A percentile compares a stretch with the other conserved stretches of the same genome.
Conservation (phyloP, 2,113 vertebrate species). For the Monopterus albus region DNA sequence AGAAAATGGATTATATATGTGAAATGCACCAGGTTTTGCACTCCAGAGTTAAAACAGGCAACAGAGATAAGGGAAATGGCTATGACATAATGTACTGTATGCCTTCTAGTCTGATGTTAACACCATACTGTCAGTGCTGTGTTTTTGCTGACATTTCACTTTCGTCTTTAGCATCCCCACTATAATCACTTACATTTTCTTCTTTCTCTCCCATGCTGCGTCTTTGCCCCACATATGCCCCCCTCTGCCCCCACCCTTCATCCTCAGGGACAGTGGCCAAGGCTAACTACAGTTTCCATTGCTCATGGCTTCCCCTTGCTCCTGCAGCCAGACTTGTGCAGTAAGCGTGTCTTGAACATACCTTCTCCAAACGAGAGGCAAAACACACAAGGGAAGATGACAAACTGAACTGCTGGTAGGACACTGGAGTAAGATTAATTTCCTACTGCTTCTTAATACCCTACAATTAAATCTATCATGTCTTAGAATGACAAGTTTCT, state of each 20-base stretch:
- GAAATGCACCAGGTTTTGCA: background rate
- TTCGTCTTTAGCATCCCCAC: constrained; percentile 29
- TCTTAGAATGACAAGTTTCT: too few species aligned
- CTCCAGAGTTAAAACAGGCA: background rate
- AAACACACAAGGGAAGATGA: background rate
- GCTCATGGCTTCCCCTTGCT: constrained; percentile 74
- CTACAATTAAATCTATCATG: background rate
- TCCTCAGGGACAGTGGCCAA: constrained; percentile 57
- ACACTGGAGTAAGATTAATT: background rate
- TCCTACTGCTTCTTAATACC: background rate
- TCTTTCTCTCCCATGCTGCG: constrained; percentile 1
- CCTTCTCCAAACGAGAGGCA: constrained; percentile 24
- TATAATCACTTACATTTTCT: constrained; percentile 37
- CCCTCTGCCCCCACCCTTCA: constrained; percentile 16
- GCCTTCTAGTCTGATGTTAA: too few species aligned
- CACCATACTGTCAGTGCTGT: constrained; percentile 22
- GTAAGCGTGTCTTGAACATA: constrained; percentile 44
- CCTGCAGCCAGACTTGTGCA: constrained; percentile 62
- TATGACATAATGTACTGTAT: constrained; percentile 2
- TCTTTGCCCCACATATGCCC: constrained; percentile 51
- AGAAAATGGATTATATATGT: background rate
- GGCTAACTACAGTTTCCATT: constrained; percentile 77
- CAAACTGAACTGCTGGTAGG: background rate
- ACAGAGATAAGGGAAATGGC: constrained; percentile 16
- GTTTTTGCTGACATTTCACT: constrained; percentile 61